These are phyloP conservation scores for Atlantisia rogersi DNA, from an alignment of 2,113 vertebrate species.

Conservation along the genomic window DNA sequence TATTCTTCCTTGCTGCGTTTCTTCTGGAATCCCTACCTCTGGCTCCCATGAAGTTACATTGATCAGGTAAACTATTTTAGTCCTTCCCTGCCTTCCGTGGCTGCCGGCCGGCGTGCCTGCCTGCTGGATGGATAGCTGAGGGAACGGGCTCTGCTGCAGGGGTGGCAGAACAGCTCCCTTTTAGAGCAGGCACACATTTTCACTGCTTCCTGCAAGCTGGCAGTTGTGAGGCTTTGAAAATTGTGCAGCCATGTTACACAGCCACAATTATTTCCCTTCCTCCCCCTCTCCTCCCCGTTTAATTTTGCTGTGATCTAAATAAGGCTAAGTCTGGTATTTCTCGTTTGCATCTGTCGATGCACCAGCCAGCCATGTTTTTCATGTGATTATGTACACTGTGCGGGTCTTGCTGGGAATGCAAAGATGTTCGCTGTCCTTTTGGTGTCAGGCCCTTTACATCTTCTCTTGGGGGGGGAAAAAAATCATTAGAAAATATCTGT, in stretches of 20 bases:
- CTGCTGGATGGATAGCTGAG: background rate
- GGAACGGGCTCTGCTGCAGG: background rate
- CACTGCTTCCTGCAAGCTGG: constrained; percentile 28
- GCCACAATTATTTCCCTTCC: constrained; percentile 32
- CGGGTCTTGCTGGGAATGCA: constrained; percentile 71
- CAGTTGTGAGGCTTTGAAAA: constrained; percentile 24
- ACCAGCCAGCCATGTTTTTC: constrained; percentile 85
- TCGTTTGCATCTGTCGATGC: constrained; percentile 74
- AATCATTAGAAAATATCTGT: constrained; percentile 52
- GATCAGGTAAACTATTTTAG: constrained; percentile 66
- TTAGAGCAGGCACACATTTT: constrained; percentile 14
- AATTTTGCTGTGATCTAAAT: constrained; percentile 63
- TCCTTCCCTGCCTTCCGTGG: background rate
- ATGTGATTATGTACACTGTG: constrained; percentile 57
- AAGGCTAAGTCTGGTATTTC: constrained; percentile 73
- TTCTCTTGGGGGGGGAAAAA: constrained; percentile 17
- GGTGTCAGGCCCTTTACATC: constrained; percentile 41
- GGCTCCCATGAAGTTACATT: constrained; percentile 41
- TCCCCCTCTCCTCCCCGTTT: background rate
- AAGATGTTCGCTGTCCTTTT: constrained; percentile 70
- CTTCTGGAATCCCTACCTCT: constrained; percentile 43
- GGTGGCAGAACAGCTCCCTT: constrained; percentile 40
- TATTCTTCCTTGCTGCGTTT: constrained; percentile 25
- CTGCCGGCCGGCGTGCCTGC: constrained; percentile 15
- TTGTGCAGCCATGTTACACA: constrained; percentile 60